A percentile compares a stretch with the other conserved stretches of the same genome.
phyloP scores from a whole-genome alignment of 2,888 invertebrate genomes.

The Lymantria dispar region DNA sequence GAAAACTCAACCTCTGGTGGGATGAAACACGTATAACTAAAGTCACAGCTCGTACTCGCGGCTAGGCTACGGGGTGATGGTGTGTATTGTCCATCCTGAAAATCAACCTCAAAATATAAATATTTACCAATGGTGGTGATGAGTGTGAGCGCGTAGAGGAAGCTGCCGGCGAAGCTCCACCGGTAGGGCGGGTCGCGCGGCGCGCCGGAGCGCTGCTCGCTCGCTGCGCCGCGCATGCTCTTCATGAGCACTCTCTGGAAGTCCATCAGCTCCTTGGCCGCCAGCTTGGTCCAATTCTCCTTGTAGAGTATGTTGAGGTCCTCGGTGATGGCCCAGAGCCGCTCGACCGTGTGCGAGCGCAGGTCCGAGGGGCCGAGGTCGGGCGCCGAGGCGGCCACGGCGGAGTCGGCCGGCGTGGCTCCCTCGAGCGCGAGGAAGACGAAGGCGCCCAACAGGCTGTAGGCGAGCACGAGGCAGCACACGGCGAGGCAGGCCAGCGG shows the following conservation, averaged over 20 bases:
- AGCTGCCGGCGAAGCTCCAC: conserved; percentile 96
- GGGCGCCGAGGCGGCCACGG: conserved; percentile 85
- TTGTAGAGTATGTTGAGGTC: conserved; percentile 94
- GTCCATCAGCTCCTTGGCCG: conserved; percentile 92
- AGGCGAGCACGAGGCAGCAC: conserved; percentile 92
- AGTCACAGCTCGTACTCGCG: too few relatives aligned
- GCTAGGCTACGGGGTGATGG: too few relatives aligned
- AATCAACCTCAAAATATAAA: too few relatives aligned
- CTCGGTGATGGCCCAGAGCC: conserved; percentile 93
- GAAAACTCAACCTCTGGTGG: too few relatives aligned
- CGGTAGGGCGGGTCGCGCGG: conserved; percentile 81
- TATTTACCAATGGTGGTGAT: conserved; percentile 94
- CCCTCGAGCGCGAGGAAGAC: conserved; percentile 94
- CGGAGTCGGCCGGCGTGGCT: conserved; percentile 72
- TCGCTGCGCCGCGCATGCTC: conserved; percentile 62
- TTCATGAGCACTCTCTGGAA: conserved; percentile 87
- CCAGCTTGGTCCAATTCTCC: conserved; percentile 94
- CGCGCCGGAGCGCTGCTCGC: conserved; percentile 50
- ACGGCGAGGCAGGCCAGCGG: conserved; percentile 91
- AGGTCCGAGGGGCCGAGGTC: conserved; percentile 83
- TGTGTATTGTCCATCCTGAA: too few relatives aligned
- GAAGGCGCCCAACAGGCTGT: conserved; percentile 95
- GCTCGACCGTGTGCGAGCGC: conserved; percentile 88
- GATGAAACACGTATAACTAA: too few relatives aligned
- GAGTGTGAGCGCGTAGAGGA: conserved; percentile 95